phyloP scores from a whole-genome alignment of 2,113 vertebrate genomes.

The Datnioides undecimradiatus region DNA sequence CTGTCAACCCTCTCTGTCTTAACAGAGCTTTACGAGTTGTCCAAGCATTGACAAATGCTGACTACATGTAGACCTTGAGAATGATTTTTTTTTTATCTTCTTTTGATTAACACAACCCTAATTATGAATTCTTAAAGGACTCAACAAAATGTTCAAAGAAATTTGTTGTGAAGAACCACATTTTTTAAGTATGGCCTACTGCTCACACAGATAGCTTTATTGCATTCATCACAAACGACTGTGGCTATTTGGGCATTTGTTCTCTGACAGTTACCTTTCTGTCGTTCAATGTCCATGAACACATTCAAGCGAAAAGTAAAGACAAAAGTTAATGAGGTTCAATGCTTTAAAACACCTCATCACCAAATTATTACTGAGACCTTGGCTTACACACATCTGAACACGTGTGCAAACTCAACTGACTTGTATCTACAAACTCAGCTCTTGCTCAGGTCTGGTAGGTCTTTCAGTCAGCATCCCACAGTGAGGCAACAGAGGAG shows the following conservation, averaged over 20 bases:
- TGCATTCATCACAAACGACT: not conserved
- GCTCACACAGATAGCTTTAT: not conserved
- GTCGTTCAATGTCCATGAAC: not conserved
- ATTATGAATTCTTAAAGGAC: not conserved
- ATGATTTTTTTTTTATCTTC: not conserved
- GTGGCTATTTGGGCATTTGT: not conserved
- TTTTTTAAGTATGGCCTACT: not conserved
- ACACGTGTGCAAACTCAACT: not conserved
- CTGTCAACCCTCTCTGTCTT: not conserved
- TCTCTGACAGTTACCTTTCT: not conserved
- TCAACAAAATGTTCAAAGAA: not conserved
- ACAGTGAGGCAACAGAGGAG: slow-evolving; percentile 15
- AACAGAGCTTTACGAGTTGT: not conserved
- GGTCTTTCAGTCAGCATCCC: slow-evolving; percentile 27
- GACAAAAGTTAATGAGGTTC: not conserved
- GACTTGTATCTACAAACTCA: not conserved
- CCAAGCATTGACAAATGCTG: not conserved
- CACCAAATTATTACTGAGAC: not conserved
- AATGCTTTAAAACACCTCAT: not conserved
- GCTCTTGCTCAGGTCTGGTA: slow-evolving; percentile 15
- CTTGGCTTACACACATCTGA: not conserved
- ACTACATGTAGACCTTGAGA: not conserved
- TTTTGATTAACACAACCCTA: not conserved
- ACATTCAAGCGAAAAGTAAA: not conserved
- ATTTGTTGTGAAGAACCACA: not conserved